Evolutionary conservation across 2,797 vertebrate genomes (phyloP).

Genomic region (Varecia variegata): DNA sequence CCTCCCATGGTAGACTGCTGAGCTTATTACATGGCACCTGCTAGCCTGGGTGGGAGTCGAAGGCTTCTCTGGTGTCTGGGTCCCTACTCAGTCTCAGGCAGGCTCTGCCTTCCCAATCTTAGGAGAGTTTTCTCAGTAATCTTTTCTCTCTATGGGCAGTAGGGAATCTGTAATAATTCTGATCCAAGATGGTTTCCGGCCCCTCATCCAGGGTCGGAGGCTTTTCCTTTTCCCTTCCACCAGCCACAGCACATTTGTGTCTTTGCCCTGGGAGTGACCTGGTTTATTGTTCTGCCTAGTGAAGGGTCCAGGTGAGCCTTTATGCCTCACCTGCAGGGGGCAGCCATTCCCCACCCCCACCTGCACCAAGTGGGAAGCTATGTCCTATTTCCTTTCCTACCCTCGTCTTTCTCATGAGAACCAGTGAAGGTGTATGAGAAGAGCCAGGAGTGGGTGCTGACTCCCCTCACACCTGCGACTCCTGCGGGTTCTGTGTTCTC

Average conservation of each 20-base stretch:
- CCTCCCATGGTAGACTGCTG: accelerated
- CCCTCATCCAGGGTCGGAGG: accelerated
- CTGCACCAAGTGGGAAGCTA: accelerated
- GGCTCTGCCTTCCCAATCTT: background rate
- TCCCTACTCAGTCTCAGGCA: background rate
- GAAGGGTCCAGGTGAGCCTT: too few relatives aligned
- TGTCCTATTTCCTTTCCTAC: background rate
- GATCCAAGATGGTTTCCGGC: background rate
- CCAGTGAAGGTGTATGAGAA: background rate
- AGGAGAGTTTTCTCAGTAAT: background rate
- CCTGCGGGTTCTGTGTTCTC: background rate
- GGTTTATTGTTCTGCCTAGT: background rate
- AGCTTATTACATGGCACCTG: accelerated
- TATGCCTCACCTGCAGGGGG: too few relatives aligned
- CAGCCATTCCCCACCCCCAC: background rate
- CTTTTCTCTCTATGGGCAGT: background rate
- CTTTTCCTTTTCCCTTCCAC: background rate
- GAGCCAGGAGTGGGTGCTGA: accelerated
- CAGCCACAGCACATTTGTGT: accelerated
- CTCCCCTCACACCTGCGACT: background rate
- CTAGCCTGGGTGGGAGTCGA: background rate
- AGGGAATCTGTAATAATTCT: background rate
- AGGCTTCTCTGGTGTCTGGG: background rate
- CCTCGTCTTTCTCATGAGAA: accelerated
- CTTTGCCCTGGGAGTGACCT: too few relatives aligned